These are phyloP conservation scores for Eudyptes chrysolophus DNA, from an alignment of 2,113 vertebrate species.

Conservation along the genomic window DNA sequence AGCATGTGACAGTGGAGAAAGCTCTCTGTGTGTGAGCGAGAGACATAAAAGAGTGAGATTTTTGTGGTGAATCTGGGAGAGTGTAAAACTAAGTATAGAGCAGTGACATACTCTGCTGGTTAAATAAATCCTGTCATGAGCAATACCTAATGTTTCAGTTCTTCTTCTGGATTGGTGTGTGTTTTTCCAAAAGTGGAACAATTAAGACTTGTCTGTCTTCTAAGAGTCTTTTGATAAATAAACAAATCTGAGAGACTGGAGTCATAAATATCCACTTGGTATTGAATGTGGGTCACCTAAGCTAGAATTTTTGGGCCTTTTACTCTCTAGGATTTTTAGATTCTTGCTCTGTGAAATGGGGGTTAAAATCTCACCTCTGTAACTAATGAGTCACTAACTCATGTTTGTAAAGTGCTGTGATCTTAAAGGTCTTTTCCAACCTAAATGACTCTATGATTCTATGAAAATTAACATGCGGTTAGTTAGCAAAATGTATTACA, in stretches of 20 bases:
- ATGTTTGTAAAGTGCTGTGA: neutral
- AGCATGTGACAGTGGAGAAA: neutral
- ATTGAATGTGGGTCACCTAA: neutral
- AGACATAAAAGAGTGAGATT: neutral
- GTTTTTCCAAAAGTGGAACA: neutral
- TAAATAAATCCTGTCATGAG: neutral
- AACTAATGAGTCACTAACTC: neutral
- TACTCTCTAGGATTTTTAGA: neutral
- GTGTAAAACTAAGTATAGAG: neutral
- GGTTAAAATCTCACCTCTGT: neutral
- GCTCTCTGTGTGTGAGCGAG: neutral
- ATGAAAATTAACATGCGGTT: accelerated
- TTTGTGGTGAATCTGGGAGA: neutral
- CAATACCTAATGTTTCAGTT: neutral
- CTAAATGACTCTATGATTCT: neutral
- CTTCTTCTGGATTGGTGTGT: neutral
- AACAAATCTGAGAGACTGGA: neutral
- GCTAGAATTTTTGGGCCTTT: neutral
- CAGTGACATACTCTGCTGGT: neutral
- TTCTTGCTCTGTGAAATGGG: neutral
- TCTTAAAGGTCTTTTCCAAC: neutral
- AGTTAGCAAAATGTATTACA: neutral
- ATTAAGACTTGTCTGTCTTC: neutral
- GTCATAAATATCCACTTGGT: neutral
- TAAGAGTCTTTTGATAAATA: neutral